Percentiles rank a stretch among this genome's conserved stretches.
Conservation (phyloP, 2,888 invertebrate species). For the Vanessa cardui region DNA sequence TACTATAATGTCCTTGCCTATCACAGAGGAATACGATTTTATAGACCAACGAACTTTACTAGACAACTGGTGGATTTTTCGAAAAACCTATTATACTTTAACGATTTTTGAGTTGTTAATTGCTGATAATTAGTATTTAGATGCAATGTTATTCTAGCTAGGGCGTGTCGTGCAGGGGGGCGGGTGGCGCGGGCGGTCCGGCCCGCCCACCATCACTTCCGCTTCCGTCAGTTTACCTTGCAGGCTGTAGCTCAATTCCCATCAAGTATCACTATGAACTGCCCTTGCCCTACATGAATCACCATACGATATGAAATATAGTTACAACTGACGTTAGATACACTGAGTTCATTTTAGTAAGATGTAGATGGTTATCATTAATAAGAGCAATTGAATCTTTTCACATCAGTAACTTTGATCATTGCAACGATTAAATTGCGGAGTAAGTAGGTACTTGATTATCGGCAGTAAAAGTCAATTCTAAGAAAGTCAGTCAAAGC, state of each 20-base stretch:
- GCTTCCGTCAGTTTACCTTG: slow-evolving; percentile 63
- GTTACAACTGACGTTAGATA: background rate
- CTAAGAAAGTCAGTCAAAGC: no score
- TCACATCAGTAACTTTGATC: no score
- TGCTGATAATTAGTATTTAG: slow-evolving; percentile 61
- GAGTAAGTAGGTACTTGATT: no score
- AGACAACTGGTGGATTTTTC: background rate
- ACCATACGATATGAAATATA: slow-evolving; percentile 1
- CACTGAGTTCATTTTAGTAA: background rate
- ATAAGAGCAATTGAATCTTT: no score
- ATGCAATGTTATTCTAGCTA: slow-evolving; percentile 67
- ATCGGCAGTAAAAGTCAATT: no score
- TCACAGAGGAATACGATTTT: no score
- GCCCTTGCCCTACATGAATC: slow-evolving; percentile 19
- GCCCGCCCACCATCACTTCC: slow-evolving; percentile 80
- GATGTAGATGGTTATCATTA: no score
- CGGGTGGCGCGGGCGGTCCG: slow-evolving; percentile 75
- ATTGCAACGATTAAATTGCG: no score
- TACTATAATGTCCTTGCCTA: no score
- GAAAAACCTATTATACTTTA: slow-evolving; percentile 5
- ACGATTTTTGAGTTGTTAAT: slow-evolving; percentile 30
- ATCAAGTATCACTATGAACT: slow-evolving; percentile 24
- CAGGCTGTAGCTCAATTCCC: slow-evolving; percentile 32
- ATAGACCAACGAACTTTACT: no score
- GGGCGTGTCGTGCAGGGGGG: slow-evolving; percentile 77